Base-by-base conservation (phyloP, 2,888 invertebrate genomes). In the Lacanobia wlatinum region DNA sequence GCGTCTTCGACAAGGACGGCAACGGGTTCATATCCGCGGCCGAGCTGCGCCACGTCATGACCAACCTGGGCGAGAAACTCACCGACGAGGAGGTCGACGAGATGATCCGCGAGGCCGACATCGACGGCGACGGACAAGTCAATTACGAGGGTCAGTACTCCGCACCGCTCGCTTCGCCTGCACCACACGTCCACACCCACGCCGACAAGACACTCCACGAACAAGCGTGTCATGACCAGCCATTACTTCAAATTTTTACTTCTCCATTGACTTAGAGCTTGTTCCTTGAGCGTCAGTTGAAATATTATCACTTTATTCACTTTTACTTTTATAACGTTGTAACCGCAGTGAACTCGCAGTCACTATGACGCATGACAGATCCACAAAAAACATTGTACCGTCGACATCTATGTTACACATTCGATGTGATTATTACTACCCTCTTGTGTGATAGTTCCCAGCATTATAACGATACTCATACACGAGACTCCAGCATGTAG, bases 41-140 rank as follows among this genome's bases (percentile, higher is more conserved):
- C 86, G 99, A 99, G 96, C 97, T 99, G 94, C 98, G 99, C 97
- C 99, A 99, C 97, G 99, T 99, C 86, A 99, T 99, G 99, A 99
- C 99, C 97, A 99, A 99, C 97, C 98, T 99, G 91, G 99, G 99
- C 82, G 99, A 99, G 97, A 99, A 99, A 96, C 97, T 99, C 94
- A 99, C 99, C 93, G 99, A 99, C 97, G 99, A 99, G 96, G 99
- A 99, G 96, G 99, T 99, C 90, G 99, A 99, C 96, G 99, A 99
- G 97, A 99, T 99, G 99, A 99, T 99, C 96, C 97, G 99, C 96
- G 99, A 99, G 97, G 99, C 99, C 90, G 99, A 99, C 97, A 99
- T 99, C 96, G 99, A 99, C 96, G 99, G 99, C 93, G 99, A 99
- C 96, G 99, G 99, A 90, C 99, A 99, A 97, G 99, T 99, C 97